Base-by-base conservation (phyloP, 1,140 invertebrate species). In the Phthorimaea operculella region DNA sequence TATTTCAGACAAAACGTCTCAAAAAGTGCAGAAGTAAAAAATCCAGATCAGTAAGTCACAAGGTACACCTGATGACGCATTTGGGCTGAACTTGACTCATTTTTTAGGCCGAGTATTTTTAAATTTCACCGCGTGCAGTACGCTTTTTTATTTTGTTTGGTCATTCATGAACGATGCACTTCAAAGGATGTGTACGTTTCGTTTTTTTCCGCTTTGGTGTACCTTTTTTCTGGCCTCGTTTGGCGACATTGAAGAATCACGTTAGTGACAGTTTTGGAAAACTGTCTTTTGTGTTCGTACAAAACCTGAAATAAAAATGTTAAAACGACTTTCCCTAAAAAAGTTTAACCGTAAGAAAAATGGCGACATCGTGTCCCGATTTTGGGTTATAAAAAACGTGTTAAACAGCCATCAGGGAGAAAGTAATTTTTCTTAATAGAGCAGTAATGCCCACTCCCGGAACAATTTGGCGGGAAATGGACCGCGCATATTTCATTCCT, bases 381-480 rank as follows among this genome's bases (percentile, higher is more conserved):
- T 28, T 2, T 28, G 21, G 36, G 36, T 39, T 39, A n/a, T 39
- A 39, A 57, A 57, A 57, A 45, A 48, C 42, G 14, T 57, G 11
- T 28, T 49, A 45, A 58, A 49, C 44, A 51, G 16, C 10, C 10
- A 2, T 16, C 4, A 33, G 16, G 51, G 54, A 17, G 42, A 39
- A 55, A 64, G 64, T 58, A 49, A 62, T 72, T 63, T 69, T 66
- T 74, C 72, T 68, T 75, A 76, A 76, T 79, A 71, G 68, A 70
- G 57, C 58, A 52, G 57, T 76, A 74, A 75, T 66, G 58, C 54
- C 58, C 52, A 52, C 14, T 51, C 34, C 56, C 56, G 54, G 52
- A 52, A 63, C 57, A 62, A 66, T 68, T 78, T 71, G 60, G 33
- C n/a, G 51, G 57, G 62, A 69, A 72, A 74, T 67, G 68, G 62